Percentiles rank a stretch among this genome's conserved stretches.
These are phyloP conservation scores for Pollachius pollachius DNA, from an alignment of 2,113 vertebrate species.

Conservation along the genomic window DNA sequence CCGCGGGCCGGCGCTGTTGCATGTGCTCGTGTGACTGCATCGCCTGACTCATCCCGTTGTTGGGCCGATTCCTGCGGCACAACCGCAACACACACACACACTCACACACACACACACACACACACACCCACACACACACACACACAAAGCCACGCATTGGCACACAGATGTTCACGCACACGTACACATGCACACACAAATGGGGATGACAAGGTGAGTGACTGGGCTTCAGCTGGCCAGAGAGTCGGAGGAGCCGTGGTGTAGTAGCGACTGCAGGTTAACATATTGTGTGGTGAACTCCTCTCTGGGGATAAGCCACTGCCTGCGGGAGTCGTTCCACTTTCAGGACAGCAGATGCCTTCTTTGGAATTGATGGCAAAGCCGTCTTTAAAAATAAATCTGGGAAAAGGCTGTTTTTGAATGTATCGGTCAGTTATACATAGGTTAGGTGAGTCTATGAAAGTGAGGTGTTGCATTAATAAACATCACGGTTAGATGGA, in stretches of 20 bases:
- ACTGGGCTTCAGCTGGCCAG: conserved; percentile 15
- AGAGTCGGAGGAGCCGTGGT: background rate
- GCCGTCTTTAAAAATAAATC: too few relatives aligned
- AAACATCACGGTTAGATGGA: too few relatives aligned
- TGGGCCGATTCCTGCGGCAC: conserved; percentile 22
- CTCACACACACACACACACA: background rate
- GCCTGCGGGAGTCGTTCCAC: too few relatives aligned
- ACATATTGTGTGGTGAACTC: background rate
- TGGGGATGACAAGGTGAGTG: conserved; percentile 23
- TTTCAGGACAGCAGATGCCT: too few relatives aligned
- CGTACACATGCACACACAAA: conserved; percentile 2
- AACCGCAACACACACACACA: background rate
- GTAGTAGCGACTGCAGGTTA: conserved; percentile 11
- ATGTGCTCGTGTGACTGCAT: conserved; percentile 17
- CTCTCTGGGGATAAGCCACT: too few relatives aligned
- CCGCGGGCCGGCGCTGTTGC: background rate
- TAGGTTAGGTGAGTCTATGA: too few relatives aligned
- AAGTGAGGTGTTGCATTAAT: too few relatives aligned
- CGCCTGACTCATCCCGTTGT: conserved; percentile 34
- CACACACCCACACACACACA: conserved; percentile 9
- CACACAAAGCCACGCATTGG: too few relatives aligned
- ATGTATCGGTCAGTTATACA: too few relatives aligned
- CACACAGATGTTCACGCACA: background rate
- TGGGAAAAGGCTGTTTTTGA: background rate
- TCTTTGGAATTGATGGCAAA: too few relatives aligned